Conservation (phyloP, 1,140 invertebrate species). For the Melipona quadrifasciata region DNA sequence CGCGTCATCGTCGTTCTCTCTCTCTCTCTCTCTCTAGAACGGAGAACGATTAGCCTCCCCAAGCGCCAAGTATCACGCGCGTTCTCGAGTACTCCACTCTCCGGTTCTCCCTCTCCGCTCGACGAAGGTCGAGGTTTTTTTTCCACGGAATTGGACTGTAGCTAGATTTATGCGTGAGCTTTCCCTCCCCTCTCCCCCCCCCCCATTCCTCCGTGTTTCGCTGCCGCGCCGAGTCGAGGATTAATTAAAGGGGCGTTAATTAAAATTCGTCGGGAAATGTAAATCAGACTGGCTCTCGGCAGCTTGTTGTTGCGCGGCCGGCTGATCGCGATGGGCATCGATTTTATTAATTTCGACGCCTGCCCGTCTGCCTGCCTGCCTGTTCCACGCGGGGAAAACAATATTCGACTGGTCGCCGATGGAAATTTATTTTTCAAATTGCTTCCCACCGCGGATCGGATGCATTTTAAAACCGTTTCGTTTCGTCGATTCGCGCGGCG, state of each 20-base stretch:
- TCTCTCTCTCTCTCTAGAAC: too few relatives aligned
- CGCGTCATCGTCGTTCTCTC: not conserved
- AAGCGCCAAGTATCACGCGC: not conserved
- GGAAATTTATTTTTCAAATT: slow-evolving; percentile 7
- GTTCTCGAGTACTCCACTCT: not conserved
- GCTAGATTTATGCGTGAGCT: slow-evolving; percentile 38
- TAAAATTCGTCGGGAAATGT: slow-evolving; percentile 44
- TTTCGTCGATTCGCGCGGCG: not conserved
- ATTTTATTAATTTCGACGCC: slow-evolving; percentile 43
- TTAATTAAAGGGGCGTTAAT: slow-evolving; percentile 50
- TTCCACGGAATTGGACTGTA: slow-evolving; percentile 22
- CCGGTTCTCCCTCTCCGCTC: slow-evolving; percentile 1
- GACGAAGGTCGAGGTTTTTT: not conserved
- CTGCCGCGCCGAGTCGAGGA: slow-evolving; percentile 7
- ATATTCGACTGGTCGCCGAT: not conserved
- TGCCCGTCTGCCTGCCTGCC: not conserved
- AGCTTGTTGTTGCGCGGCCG: slow-evolving; percentile 22
- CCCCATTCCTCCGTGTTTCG: too few relatives aligned
- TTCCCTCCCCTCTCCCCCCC: not conserved
- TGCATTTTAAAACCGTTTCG: not conserved
- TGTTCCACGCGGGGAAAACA: not conserved
- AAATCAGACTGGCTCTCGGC: slow-evolving; percentile 26
- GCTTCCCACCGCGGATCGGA: not conserved
- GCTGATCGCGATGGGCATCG: slow-evolving; percentile 23
- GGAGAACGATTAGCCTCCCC: slow-evolving; percentile 1